Conservation (phyloP, 1,140 invertebrate genomes). For the Paraescarpia echinospica region DNA sequence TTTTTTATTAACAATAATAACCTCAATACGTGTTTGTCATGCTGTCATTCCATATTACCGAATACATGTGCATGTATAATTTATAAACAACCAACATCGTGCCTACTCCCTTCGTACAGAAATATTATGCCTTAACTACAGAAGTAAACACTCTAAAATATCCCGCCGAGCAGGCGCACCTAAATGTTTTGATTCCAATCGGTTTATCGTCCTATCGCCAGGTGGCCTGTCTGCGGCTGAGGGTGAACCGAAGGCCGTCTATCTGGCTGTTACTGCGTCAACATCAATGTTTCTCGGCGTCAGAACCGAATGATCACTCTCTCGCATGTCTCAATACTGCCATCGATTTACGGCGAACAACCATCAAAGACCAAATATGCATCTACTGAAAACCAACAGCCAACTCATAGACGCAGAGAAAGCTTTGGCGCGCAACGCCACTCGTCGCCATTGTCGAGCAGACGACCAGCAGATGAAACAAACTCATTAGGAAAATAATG, state of each 20-base stretch:
- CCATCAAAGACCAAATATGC: not conserved
- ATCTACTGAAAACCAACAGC: not conserved
- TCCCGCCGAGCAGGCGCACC: no score
- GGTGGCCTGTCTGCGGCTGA: not conserved
- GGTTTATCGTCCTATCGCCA: not conserved
- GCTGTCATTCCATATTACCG: no score
- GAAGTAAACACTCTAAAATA: not conserved
- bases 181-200: conserved; percentile 6
- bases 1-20: no score
- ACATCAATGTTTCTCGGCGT: not conserved
- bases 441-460: not conserved
- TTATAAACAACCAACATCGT: not conserved
- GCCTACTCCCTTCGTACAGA: not conserved
- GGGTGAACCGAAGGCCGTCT: not conserved
- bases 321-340: not conserved
- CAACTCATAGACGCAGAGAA: not conserved
- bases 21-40: no score
- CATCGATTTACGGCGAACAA: not conserved
- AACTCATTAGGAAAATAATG: conserved; percentile 6
- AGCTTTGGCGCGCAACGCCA: not conserved
- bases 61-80: no score
- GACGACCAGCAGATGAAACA: not conserved
- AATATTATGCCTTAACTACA: not conserved
- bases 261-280: not conserved
- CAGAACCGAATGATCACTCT: not conserved